Conservation (phyloP, 2,888 invertebrate genomes). For the Agriopis marginaria region DNA sequence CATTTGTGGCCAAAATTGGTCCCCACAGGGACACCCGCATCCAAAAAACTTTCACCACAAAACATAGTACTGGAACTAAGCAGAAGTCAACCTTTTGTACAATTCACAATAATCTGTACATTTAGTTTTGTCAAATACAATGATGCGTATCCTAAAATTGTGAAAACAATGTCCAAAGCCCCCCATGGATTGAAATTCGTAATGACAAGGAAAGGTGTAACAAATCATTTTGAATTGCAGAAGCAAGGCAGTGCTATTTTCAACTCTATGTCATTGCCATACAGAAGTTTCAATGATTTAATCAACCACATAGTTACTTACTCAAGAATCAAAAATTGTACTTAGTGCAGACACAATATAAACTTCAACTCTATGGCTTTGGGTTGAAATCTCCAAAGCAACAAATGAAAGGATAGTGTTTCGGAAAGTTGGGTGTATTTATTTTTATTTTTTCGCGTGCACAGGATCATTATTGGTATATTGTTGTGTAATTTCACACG, state of each 20-base stretch:
- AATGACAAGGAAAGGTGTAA: slow-evolving; percentile 73
- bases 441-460: slow-evolving; percentile 78
- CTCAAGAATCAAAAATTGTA: slow-evolving; percentile 39
- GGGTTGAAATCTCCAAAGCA: slow-evolving; percentile 49
- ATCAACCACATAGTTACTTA: slow-evolving; percentile 35
- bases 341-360: slow-evolving; percentile 21
- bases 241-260: slow-evolving; percentile 27
- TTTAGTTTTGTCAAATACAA: slow-evolving; percentile 67
- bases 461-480: slow-evolving; percentile 80
- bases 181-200: slow-evolving; percentile 70
- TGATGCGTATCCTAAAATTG: slow-evolving; percentile 70
- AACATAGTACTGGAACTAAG: slow-evolving; percentile 66
- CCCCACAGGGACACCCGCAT: slow-evolving; percentile 68
- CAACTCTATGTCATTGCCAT: slow-evolving; percentile 39
- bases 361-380: slow-evolving; percentile 34
- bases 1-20: slow-evolving; percentile 46
- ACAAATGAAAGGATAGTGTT: slow-evolving; percentile 44
- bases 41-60: slow-evolving; percentile 65
- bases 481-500: slow-evolving; percentile 84
- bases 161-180: slow-evolving; percentile 69
- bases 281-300: slow-evolving; percentile 26
- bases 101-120: slow-evolving; percentile 65
- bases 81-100: slow-evolving; percentile 70
- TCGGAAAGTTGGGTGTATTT: slow-evolving; percentile 65
- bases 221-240: slow-evolving; percentile 46